Conservation (phyloP, 2,113 vertebrate genomes). For the Chaetodon auriga region DNA sequence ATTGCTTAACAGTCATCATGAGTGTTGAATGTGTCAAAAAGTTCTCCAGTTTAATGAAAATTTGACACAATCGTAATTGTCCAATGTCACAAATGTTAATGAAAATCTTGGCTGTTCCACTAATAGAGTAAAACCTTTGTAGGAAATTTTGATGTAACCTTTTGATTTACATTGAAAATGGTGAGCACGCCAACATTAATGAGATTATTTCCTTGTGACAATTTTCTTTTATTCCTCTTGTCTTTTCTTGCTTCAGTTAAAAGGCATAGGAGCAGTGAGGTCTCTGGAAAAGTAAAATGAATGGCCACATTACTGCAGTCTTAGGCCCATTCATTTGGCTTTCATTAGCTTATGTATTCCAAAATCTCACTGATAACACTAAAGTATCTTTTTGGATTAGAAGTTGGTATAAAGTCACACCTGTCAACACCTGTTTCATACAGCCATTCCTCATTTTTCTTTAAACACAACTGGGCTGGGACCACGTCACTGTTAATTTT, state of each 20-base stretch:
- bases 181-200: conserved; percentile 47
- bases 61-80: conserved; percentile 16
- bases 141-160: conserved; percentile 24
- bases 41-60: conserved; percentile 18
- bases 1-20: conserved; percentile 23
- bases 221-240: conserved; percentile 17
- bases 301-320: conserved; percentile 3
- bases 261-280: background rate
- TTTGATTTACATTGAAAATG: conserved; percentile 37
- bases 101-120: conserved; percentile 5
- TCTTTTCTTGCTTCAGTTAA: conserved; percentile 1
- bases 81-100: conserved; percentile 36
- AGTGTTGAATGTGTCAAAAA: conserved; percentile 34
- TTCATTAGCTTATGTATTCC: conserved; percentile 19
- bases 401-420: conserved; percentile 29
- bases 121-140: conserved; percentile 48
- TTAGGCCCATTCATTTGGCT: conserved; percentile 14
- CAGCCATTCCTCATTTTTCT: background rate
- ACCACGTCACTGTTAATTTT: background rate
- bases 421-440: conserved; percentile 27
- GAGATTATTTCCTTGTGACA: conserved; percentile 48
- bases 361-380: conserved; percentile 5
- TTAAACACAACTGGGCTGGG: background rate
- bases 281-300: conserved; percentile 18
- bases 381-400: background rate